Evolutionary conservation across 2,888 invertebrate genomes (phyloP).

Genomic region (Tanaodytes sp.): DNA sequence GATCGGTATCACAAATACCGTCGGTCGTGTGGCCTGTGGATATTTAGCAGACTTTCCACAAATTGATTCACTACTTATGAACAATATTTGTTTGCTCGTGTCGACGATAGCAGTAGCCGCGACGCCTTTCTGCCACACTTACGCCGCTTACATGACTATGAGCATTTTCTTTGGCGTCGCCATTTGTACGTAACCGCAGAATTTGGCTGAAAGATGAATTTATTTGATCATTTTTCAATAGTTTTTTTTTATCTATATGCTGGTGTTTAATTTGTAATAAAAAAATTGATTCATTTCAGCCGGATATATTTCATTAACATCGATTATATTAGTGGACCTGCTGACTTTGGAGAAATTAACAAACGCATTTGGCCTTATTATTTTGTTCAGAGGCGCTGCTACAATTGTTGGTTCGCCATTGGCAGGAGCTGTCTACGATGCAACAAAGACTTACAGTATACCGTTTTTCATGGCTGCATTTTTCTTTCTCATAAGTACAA

Average conservation of each 20-base stretch:
- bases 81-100: slow-evolving; percentile 92
- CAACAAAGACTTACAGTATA: slow-evolving; percentile 87
- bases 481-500: slow-evolving; percentile 87
- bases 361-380: slow-evolving; percentile 96
- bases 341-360: slow-evolving; percentile 96
- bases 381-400: slow-evolving; percentile 95
- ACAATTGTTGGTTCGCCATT: slow-evolving; percentile 89
- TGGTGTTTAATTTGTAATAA: too few relatives aligned
- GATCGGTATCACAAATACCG: slow-evolving; percentile 94
- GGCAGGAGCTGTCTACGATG: slow-evolving; percentile 91
- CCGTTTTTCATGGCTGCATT: slow-evolving; percentile 95
- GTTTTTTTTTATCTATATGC: too few relatives aligned
- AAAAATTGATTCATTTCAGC: too few relatives aligned
- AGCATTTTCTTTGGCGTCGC: slow-evolving; percentile 93
- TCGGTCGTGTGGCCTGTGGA: slow-evolving; percentile 92
- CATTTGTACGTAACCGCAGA: slow-evolving; percentile 82
- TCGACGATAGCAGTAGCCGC: slow-evolving; percentile 89
- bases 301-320: slow-evolving; percentile 97
- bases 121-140: slow-evolving; percentile 88
- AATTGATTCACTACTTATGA: slow-evolving; percentile 93
- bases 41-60: slow-evolving; percentile 92
- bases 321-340: slow-evolving; percentile 96
- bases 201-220: too few relatives aligned
- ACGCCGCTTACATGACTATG: slow-evolving; percentile 84
- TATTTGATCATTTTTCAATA: too few relatives aligned